phyloP scores from a whole-genome alignment of 2,888 invertebrate genomes.

The Leptinotarsa peninsularis region DNA sequence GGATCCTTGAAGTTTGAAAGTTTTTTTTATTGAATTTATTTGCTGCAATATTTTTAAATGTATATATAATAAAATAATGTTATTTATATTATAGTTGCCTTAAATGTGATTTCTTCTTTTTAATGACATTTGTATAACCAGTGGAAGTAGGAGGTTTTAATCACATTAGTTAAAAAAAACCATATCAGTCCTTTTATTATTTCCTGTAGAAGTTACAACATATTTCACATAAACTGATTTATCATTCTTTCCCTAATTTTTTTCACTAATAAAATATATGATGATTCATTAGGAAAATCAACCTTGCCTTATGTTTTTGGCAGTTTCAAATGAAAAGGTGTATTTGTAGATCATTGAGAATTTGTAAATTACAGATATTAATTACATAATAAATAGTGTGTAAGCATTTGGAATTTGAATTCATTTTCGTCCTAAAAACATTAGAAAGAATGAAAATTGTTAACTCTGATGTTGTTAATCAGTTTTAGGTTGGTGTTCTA shows the following conservation, averaged over 20 bases:
- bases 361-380: conserved; percentile 44
- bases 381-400: conserved; percentile 31
- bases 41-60: conserved; percentile 44
- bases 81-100: conserved; percentile 49
- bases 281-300: conserved; percentile 1
- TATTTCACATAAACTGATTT: not conserved
- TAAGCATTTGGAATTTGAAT: conserved; percentile 7
- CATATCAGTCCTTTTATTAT: not conserved
- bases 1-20: conserved; percentile 20
- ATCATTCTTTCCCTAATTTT: not conserved
- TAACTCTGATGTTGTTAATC: no score
- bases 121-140: conserved; percentile 32
- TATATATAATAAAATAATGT: conserved; percentile 45
- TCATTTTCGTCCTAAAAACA: not conserved
- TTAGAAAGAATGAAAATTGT: no score
- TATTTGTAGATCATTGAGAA: conserved; percentile 39
- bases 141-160: not conserved
- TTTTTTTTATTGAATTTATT: conserved; percentile 34
- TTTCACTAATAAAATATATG: conserved; percentile 3
- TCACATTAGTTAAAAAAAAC: not conserved
- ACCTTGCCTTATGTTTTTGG: not conserved
- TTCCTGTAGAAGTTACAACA: not conserved
- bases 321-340: conserved; percentile 11
- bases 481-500: no score
- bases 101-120: conserved; percentile 40